Evolutionary conservation across 2,888 invertebrate species (phyloP).

Genomic region (Pachydiplax longipennis): DNA sequence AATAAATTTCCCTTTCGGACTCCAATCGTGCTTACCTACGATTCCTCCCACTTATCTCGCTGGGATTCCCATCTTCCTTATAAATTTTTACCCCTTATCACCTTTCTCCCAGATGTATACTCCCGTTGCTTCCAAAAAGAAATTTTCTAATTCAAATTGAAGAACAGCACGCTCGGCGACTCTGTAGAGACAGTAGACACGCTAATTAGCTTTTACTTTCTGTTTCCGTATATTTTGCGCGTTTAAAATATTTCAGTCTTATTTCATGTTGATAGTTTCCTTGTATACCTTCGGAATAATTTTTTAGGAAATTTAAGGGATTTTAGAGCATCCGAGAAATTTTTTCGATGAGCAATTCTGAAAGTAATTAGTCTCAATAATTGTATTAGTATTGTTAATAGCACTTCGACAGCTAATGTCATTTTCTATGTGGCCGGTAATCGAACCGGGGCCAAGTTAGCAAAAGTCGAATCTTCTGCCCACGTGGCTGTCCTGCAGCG

Average conservation of each 20-base stretch:
- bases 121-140: not conserved
- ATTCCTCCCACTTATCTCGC: not conserved
- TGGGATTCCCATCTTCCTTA: not conserved
- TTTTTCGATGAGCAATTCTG: too few relatives aligned
- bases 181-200: not conserved
- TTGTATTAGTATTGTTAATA: too few relatives aligned
- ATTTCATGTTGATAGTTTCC: not conserved
- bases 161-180: not conserved
- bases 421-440: too few relatives aligned
- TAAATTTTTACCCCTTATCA: not conserved
- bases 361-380: too few relatives aligned
- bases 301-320: not conserved
- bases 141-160: not conserved
- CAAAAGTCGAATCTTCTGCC: too few relatives aligned
- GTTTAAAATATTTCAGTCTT: not conserved
- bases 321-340: not conserved
- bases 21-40: not conserved
- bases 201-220: too few relatives aligned
- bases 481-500: too few relatives aligned
- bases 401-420: too few relatives aligned
- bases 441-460: too few relatives aligned
- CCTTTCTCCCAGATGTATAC: not conserved
- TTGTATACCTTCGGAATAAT: not conserved
- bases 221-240: not conserved
- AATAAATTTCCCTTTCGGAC: not conserved